phyloP scores from a whole-genome alignment of 2,113 vertebrate species.

The Colaptes auratus region DNA sequence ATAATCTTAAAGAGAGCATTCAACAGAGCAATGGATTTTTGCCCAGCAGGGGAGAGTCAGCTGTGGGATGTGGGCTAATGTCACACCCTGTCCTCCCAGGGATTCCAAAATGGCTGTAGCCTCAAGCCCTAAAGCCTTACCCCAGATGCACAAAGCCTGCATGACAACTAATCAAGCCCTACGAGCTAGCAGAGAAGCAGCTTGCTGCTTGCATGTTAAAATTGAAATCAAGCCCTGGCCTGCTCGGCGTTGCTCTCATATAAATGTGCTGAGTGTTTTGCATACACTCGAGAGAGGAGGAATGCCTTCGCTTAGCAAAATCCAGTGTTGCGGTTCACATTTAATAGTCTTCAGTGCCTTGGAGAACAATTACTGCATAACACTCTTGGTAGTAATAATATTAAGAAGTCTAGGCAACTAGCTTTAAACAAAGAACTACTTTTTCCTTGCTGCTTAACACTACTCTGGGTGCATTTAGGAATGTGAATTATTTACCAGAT shows the following conservation, averaged over 20 bases:
- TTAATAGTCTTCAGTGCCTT: background rate
- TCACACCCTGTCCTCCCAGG: background rate
- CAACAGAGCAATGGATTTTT: background rate
- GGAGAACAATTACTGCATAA: slow-evolving; percentile 30
- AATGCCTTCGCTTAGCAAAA: slow-evolving; percentile 26
- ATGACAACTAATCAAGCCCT: background rate
- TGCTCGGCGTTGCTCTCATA: background rate
- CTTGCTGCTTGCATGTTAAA: slow-evolving; percentile 4
- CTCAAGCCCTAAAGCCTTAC: background rate
- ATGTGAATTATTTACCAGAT: slow-evolving; percentile 86
- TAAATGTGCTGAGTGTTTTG: slow-evolving; percentile 5
- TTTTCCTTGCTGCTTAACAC: background rate
- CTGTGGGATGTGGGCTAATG: background rate
- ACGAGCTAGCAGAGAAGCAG: slow-evolving; percentile 18
- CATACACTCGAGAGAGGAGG: background rate
- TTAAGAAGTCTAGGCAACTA: slow-evolving; percentile 4
- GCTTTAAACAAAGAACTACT: slow-evolving; percentile 14
- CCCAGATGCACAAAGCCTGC: background rate
- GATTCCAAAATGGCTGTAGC: background rate
- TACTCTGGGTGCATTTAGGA: background rate
- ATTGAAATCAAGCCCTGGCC: slow-evolving; percentile 22
- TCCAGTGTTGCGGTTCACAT: background rate
- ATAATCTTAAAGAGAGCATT: background rate
- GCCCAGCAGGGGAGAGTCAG: background rate
- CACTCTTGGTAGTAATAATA: slow-evolving; percentile 2